Conservation (phyloP, 2,113 vertebrate species). For the Vulpes ferrilata region DNA sequence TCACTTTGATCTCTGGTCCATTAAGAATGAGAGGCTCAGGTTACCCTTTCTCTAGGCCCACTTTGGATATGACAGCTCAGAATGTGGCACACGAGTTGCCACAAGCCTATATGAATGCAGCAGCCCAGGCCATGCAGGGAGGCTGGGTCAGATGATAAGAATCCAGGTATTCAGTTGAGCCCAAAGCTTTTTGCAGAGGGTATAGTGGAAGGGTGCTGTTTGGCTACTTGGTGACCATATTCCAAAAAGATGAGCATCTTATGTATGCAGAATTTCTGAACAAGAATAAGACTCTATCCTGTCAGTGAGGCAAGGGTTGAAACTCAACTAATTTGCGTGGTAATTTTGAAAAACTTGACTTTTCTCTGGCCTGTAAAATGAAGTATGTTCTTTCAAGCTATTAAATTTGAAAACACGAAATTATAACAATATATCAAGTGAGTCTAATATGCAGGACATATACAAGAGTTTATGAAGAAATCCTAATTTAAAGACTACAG, state of each 20-base stretch:
- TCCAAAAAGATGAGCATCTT: background rate
- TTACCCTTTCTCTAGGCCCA: background rate
- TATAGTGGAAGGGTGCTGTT: background rate
- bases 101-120: too few species aligned
- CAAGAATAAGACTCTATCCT: background rate
- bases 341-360: background rate
- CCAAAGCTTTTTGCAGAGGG: background rate
- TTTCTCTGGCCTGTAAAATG: background rate
- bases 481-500: background rate
- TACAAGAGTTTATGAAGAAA: constrained; percentile 7
- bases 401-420: background rate
- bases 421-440: background rate
- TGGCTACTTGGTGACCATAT: background rate
- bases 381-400: background rate
- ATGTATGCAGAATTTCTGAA: background rate
- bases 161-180: background rate
- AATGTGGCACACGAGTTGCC: background rate
- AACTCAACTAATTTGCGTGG: background rate
- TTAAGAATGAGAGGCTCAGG: background rate
- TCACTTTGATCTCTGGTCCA: background rate
- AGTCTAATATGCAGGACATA: background rate
- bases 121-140: too few species aligned
- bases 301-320: background rate
- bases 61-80: background rate
- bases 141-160: background rate